Evolutionary conservation across 2,888 invertebrate species (phyloP), one percentile per base, ranked within the genome.

Genomic region (Aspidiotus rigidus): DNA sequence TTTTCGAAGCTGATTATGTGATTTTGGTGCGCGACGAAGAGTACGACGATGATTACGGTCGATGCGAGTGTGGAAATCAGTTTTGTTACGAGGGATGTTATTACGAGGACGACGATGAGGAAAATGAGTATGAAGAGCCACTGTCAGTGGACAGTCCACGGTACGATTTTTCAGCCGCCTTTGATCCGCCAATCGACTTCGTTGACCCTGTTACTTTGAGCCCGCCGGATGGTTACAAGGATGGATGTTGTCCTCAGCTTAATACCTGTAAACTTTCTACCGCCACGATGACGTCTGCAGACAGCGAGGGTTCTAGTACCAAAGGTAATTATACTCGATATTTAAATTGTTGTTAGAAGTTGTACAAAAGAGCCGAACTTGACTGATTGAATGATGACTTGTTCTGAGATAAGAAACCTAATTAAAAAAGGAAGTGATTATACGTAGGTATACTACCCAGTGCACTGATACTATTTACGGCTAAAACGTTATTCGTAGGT

Each of bases 191-290:
- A 54, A 82, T 85, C 76, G 89, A 89, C 78, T 85, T 85, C 77
- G 85, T 86, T 71, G 89, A 89, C 77, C 72, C 70, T 28, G 90
- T 91, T 56, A 92, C 93, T 7, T 83, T 93, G 71, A 92, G 91
- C 77, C 93, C 93, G 39, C 93, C 93, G 11, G 93, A 93, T 77
- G 93, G 92, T 10, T 93, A 93, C 80, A 93, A 93, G 79, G 93
- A 93, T 77, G 72, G 71, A 42, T 71, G 71, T 62, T 69, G 71
- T 49, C 70, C 71, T 10, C 60, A 61, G n/a, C 53, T 55, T 7
- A 11, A 61, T 55, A 7, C 40, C 7, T 59, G 62, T n/a, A 69
- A 62, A 16, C 62, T 69, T 11, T 62, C 62, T n/a, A 28, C 63
- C 13, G 41, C 69, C 28, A 69, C 69, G 41, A 69, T 69, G 69